These are phyloP conservation scores for Daphoenositta chrysoptera DNA, from an alignment of 2,113 vertebrate genomes.

Conservation along the genomic window DNA sequence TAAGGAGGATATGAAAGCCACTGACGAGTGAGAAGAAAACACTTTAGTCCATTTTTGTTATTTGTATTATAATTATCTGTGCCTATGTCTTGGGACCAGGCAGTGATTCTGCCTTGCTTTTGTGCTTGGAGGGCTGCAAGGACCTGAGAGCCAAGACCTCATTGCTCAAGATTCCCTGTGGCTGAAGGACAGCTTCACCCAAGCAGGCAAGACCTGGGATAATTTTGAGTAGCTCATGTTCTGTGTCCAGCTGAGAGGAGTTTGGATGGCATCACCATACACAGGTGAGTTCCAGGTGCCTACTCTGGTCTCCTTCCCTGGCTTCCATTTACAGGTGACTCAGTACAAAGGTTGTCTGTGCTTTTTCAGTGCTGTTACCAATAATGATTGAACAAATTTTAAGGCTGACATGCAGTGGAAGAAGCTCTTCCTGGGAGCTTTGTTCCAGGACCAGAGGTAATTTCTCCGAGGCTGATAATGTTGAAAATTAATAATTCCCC, in stretches of 20 bases:
- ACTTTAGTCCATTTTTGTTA: background rate
- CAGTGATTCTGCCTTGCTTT: background rate
- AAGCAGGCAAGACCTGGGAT: background rate
- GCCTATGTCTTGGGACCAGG: background rate
- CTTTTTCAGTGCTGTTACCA: background rate
- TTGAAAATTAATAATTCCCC: conserved; percentile 48
- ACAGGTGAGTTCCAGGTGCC: background rate
- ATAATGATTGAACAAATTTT: background rate
- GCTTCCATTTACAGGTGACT: background rate
- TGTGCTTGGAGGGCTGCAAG: background rate
- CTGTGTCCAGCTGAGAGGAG: background rate
- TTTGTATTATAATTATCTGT: background rate
- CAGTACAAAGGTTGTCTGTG: background rate
- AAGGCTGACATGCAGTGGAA: background rate
- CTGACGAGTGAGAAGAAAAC: background rate
- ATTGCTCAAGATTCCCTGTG: background rate
- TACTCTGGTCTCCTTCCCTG: background rate
- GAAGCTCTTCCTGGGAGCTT: background rate
- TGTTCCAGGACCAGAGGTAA: background rate
- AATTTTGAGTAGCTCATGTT: background rate
- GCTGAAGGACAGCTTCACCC: background rate
- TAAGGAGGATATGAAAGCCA: background rate
- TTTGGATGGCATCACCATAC: background rate
- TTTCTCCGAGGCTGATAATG: background rate
- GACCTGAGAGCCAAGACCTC: background rate